Conservation (phyloP, 1,140 invertebrate genomes). For the Frieseomelitta varia region DNA sequence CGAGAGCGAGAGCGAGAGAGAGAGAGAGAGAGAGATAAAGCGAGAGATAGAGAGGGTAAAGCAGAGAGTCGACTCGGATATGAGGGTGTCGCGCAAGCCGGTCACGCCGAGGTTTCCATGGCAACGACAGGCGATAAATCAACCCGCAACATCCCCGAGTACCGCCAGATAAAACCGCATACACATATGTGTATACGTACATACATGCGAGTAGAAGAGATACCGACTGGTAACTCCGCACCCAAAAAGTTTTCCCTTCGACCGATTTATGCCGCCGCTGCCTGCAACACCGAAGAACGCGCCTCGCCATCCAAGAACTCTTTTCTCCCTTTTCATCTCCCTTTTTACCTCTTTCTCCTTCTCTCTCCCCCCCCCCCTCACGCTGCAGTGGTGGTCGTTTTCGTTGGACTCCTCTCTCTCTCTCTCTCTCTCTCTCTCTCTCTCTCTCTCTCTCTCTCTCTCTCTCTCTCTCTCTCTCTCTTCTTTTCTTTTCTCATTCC, state of each 20-base stretch:
- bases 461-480: neutral
- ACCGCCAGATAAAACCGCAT: slow-evolving; percentile 74
- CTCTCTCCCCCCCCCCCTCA: neutral
- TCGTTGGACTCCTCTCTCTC: neutral
- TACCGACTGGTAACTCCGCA: slow-evolving; percentile 70
- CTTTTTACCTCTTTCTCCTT: slow-evolving; percentile 35
- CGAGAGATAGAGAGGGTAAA: slow-evolving; percentile 64
- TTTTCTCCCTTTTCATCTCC: neutral
- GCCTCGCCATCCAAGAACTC: slow-evolving; percentile 43
- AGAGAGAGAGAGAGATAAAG: slow-evolving; percentile 25
- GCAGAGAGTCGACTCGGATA: slow-evolving; percentile 75
- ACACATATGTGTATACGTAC: slow-evolving; percentile 68
- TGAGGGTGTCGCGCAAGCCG: slow-evolving; percentile 81
- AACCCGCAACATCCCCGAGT: slow-evolving; percentile 80
- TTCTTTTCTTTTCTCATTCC: neutral
- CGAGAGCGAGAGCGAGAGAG: slow-evolving; percentile 12
- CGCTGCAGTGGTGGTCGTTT: too few relatives aligned
- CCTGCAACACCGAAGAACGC: slow-evolving; percentile 54
- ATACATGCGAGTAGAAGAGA: slow-evolving; percentile 37
- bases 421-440: neutral
- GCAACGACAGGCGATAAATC: slow-evolving; percentile 80
- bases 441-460: neutral
- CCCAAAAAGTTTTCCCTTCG: slow-evolving; percentile 71
- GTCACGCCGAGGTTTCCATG: slow-evolving; percentile 80
- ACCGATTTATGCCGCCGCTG: slow-evolving; percentile 69